Evolutionary conservation across 2,797 vertebrate genomes (phyloP), one percentile per base, ranked within the genome.

Genomic region (Hydrolagus colliei): DNA sequence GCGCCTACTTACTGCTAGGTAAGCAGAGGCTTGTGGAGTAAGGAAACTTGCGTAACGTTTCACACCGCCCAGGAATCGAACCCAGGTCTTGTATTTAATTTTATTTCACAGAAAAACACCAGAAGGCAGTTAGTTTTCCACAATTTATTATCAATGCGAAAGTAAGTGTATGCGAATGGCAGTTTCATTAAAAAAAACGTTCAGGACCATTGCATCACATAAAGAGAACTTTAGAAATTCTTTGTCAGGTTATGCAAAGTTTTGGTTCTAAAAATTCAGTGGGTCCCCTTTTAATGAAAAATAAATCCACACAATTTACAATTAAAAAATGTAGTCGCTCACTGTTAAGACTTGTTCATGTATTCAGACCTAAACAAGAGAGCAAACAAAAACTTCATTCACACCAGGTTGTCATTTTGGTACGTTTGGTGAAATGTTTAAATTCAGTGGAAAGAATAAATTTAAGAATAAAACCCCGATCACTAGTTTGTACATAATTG

Each of bases 121-220:
- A 86, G 88, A 86, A 88, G 91, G 94, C 92, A 91, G 98, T 97
- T 97, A 96, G 97, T 96, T 96, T 99, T 84, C 79, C 79, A 99
- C 99, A 99, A 99, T 99, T 99, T 99, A 99, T 99, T 99, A 96
- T 97, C 97, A 96, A 84, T 84, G 79, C 65, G 41, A 84, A 84
- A 71, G 95, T 99, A 98, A 99, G 96, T 95, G 93, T 95, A 95
- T 94, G 95, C 96, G 97, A 95, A 96, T 96, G 97, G 95, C 96
- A 98, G 95, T 96, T 97, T 95, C 79, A 84, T 84, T 94, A 96
- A 96, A 98, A 99, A 98, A 98, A 98, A 98, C 95, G 94, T 97
- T 96, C 96, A 97, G 97, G 97, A 97, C 96, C 94, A 92, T 96
- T 95, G 95, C 95, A 94, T 96, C 95, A 92, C 92, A 94, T 92